phyloP scores from a whole-genome alignment of 2,797 vertebrate species.

The Acestrorhynchus altus region DNA sequence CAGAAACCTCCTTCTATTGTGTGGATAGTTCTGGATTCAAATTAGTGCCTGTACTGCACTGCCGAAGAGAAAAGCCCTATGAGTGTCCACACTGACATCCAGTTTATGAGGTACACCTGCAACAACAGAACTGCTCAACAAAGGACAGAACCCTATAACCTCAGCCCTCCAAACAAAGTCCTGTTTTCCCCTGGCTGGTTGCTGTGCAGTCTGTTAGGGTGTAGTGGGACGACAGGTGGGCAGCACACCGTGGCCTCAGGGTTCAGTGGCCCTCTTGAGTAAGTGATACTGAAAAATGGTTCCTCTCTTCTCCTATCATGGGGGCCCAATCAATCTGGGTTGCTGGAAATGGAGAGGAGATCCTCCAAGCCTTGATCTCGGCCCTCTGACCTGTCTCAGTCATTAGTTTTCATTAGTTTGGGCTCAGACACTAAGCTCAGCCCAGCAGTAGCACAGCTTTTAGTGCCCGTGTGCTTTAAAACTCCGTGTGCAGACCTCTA shows the following conservation, averaged over 20 bases:
- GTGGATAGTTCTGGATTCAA: no score
- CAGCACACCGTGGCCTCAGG: constrained; percentile 55
- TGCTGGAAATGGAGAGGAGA: constrained; percentile 74
- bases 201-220: constrained; percentile 56
- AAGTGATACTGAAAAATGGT: constrained; percentile 78
- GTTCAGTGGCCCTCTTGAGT: constrained; percentile 68
- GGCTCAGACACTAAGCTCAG: constrained; percentile 66
- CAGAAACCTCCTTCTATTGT: no score
- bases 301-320: constrained; percentile 63
- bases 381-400: constrained; percentile 75
- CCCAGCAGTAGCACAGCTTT: constrained; percentile 60
- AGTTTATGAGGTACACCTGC: constrained; percentile 8
- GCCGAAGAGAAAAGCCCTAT: no score
- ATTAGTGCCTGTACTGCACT: not conserved
- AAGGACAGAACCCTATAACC: constrained; percentile 4
- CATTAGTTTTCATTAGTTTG: constrained; percentile 83
- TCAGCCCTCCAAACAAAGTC: constrained; percentile 3
- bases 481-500: constrained; percentile 61
- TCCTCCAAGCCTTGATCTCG: constrained; percentile 77
- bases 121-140: constrained; percentile 14
- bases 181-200: constrained; percentile 51
- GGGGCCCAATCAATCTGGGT: constrained; percentile 77
- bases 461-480: constrained; percentile 58
- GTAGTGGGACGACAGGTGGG: constrained; percentile 78
- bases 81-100: not conserved